phyloP scores from a whole-genome alignment of 1,140 invertebrate species.

The Laupala kohalensis region DNA sequence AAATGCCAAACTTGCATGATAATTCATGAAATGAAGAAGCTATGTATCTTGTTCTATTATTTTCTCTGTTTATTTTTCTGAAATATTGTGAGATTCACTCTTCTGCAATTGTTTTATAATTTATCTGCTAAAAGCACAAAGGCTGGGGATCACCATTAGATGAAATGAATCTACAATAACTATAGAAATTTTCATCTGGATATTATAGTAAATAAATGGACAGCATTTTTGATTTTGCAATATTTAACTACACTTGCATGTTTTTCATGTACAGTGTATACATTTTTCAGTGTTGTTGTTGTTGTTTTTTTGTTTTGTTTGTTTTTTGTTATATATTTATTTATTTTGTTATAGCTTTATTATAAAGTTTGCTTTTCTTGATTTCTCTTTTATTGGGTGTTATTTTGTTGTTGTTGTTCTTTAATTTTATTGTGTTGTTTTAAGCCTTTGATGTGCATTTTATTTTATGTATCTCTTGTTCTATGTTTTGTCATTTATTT shows the following conservation, averaged over 20 bases:
- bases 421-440: neutral
- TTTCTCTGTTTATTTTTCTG: no score
- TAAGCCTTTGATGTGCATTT: constrained; percentile 6
- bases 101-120: no score
- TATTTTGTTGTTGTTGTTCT: neutral
- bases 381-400: neutral
- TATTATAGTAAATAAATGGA: no score
- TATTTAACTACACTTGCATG: constrained; percentile 7
- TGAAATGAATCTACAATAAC: no score
- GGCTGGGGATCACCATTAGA: no score
- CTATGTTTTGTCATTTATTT: constrained; percentile 3
- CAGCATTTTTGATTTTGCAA: constrained; percentile 5
- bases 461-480: constrained; percentile 2
- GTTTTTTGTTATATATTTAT: no score
- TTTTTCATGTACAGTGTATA: constrained; percentile 5
- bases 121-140: no score
- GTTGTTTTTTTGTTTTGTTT: neutral
- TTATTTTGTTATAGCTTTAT: neutral
- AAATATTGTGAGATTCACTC: no score
- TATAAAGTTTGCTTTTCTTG: neutral
- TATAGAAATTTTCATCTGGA: no score
- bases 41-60: no score
- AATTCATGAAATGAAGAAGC: no score
- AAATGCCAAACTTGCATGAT: no score
- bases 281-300: neutral